Conservation (phyloP, 2,113 vertebrate genomes). For the Brachyhypopomus gauderio region DNA sequence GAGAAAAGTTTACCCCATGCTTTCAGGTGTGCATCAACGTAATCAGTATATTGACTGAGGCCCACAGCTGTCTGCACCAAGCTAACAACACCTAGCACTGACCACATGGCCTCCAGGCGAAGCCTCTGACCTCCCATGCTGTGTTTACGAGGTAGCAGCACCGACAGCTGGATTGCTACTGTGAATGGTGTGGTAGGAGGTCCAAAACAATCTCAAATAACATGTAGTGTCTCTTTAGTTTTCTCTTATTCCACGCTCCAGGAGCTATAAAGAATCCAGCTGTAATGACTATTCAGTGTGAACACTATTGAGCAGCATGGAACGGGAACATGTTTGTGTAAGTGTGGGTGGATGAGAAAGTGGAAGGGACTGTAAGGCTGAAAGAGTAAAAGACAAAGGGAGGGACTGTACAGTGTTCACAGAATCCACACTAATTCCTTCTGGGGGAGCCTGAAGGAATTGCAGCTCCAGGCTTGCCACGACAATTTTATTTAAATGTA, state of each 20-base stretch:
- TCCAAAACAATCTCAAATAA: conserved; percentile 10
- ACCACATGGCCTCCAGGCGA: conserved; percentile 34
- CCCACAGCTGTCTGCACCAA: conserved; percentile 33
- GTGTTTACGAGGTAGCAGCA: conserved; percentile 9
- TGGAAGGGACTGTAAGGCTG: not conserved
- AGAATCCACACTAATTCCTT: not conserved
- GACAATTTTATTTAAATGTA: not conserved
- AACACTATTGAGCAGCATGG: not conserved
- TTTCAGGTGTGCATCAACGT: conserved; percentile 20
- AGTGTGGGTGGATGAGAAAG: not conserved
- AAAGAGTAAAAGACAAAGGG: not conserved
- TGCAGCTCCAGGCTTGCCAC: not conserved
- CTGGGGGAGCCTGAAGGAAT: not conserved
- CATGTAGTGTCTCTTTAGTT: not conserved
- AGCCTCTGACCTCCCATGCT: not conserved
- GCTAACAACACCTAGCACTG: conserved; percentile 34
- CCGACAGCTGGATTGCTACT: not conserved
- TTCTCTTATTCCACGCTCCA: not conserved
- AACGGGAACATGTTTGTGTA: not conserved
- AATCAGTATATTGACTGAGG: conserved; percentile 31
- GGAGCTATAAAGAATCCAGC: not conserved
- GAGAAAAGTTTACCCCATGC: not conserved
- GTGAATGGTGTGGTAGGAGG: not conserved
- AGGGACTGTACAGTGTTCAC: not conserved
- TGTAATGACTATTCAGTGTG: conserved; percentile 2